Base-by-base conservation (phyloP, 30 jellyfish, hydroid and myxozoan species). In the Aurelia sp. region DNA sequence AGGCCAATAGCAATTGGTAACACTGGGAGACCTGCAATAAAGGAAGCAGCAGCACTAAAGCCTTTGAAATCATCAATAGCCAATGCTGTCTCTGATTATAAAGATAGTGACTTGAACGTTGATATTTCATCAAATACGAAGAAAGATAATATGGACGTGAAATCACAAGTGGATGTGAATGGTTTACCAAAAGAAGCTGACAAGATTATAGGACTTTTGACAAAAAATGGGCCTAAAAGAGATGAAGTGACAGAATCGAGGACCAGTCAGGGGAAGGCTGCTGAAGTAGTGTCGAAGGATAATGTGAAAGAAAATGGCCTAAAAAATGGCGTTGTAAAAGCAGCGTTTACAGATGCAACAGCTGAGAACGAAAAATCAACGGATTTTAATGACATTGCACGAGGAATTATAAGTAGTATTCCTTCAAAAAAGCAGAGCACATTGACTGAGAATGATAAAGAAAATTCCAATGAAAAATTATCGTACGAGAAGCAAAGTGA, bases 311-410 rank as follows among this genome's bases (percentile, higher is more conserved):
- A 44, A 44, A 44, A 44, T 13, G 55, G 55, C 55, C 24, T 59
- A 59, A 59, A 59, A 59, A 59, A n/a, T 59, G 69, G 33, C 69
- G 33, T 18, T 59, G 69, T 18, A 59, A 59, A 59, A 18, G 38
- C 24, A 11, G 69, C 31, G 12, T 59, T 59, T 21, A 4, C 10
- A n/a, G 33, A 7, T 21, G 33, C 33, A 18, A 59, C 16, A 59
- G 69, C 69, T 3, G 33, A 12, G 15, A 8, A 21, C 3, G 13
- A 59, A 59, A 59, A 11, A 7, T 21, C 48, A 1, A 22, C 74
- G 22, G 93, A 84, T 55, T 84, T 61, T 27, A 72, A 73, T 6
- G 63, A 31, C 19, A 38, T 72, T 33, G 55, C 93, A 63, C 71
- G 93, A 63, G 82, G 74, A 38, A 31, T 30, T 4, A 73, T 72